phyloP scores from a whole-genome alignment of 2,888 invertebrate genomes.

The Anoplius nigerrimus region DNA sequence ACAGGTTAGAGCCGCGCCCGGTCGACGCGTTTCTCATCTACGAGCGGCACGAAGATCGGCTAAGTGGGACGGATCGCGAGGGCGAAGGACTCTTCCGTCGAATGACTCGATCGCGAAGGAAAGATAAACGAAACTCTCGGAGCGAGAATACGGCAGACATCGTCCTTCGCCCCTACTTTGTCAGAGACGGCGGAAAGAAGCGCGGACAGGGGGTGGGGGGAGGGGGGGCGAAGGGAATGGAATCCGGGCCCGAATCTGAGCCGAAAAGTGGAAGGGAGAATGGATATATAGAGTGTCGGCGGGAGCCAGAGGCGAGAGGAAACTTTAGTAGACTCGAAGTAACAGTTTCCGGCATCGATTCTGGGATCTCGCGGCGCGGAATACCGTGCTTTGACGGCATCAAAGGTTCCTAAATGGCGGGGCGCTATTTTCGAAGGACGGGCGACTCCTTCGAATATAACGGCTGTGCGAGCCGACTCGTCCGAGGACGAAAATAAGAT shows the following conservation, averaged over 20 bases:
- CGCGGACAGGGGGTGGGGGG: neutral
- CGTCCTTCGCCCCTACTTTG: constrained; percentile 39
- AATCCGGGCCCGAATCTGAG: constrained; percentile 1
- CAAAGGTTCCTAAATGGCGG: too few relatives aligned
- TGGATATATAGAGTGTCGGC: neutral
- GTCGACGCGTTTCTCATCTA: too few relatives aligned
- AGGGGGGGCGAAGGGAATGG: neutral
- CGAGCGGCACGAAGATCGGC: constrained; percentile 65
- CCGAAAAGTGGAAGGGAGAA: neutral
- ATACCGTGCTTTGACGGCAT: neutral
- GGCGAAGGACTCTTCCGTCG: constrained; percentile 35
- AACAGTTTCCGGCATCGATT: neutral
- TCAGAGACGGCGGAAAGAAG: constrained; percentile 30
- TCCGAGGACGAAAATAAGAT: too few relatives aligned
- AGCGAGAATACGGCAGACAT: constrained; percentile 35
- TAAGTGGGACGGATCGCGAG: constrained; percentile 41
- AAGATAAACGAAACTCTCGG: constrained; percentile 48
- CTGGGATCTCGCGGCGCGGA: constrained; percentile 7
- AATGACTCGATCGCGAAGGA: constrained; percentile 40
- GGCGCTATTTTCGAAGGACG: neutral
- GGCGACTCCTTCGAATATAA: neutral
- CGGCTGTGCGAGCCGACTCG: too few relatives aligned
- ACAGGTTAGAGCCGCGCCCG: too few relatives aligned
- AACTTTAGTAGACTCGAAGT: constrained; percentile 13
- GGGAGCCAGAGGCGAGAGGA: constrained; percentile 8